phyloP scores from a whole-genome alignment of 2,113 vertebrate species.

The Cheirogaleus medius region DNA sequence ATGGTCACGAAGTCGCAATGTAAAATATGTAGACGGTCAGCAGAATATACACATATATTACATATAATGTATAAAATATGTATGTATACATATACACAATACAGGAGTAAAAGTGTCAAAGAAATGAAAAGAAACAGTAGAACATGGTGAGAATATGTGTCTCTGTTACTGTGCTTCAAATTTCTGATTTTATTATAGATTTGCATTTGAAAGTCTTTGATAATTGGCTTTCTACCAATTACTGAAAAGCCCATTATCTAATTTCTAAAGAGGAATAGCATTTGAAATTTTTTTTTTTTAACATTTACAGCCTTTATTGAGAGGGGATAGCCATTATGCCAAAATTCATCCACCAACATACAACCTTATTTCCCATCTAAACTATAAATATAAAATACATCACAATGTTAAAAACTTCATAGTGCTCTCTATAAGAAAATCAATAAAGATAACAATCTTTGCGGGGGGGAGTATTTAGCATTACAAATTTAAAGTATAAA shows the following conservation, averaged over 20 bases:
- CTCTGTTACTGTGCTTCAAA: not conserved
- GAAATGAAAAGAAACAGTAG: not conserved
- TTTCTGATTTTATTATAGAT: constrained; percentile 44
- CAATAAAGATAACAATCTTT: constrained; percentile 64
- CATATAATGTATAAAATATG: not conserved
- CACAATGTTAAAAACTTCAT: constrained; percentile 54
- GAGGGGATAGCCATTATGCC: not conserved
- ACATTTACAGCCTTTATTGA: not conserved
- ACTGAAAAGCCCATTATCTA: not conserved
- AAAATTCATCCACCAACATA: constrained; percentile 46
- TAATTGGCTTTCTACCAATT: not conserved
- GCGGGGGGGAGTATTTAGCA: not conserved
- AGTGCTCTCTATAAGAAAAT: constrained; percentile 31
- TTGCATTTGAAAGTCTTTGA: not conserved
- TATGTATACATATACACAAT: not conserved
- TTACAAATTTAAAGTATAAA: constrained; percentile 55
- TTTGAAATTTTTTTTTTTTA: not conserved
- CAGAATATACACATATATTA: not conserved
- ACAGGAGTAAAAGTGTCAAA: not conserved
- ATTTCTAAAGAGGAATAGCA: constrained; percentile 32
- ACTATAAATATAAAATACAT: constrained; percentile 52
- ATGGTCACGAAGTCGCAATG: not conserved
- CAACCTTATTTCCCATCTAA: constrained; percentile 41
- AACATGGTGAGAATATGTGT: not conserved
- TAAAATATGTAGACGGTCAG: not conserved